Percentiles rank a stretch among this genome's conserved stretches.
Evolutionary conservation across 1,140 invertebrate species (phyloP).

Genomic region (Drepana arcuata): DNA sequence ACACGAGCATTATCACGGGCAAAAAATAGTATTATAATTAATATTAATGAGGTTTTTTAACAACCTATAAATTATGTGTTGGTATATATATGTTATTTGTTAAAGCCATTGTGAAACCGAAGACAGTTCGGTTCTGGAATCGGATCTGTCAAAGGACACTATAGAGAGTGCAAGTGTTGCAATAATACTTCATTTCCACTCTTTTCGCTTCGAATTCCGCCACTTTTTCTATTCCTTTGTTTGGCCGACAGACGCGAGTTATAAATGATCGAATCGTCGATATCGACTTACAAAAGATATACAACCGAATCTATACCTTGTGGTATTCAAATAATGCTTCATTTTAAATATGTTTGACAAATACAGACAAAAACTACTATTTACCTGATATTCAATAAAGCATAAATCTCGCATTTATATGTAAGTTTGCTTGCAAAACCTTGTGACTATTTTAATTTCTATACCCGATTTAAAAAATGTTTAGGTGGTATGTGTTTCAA

Average conservation of each 20-base stretch:
- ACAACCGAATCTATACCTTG: constrained; percentile 18
- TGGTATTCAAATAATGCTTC: not conserved
- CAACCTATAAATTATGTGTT: too few relatives aligned
- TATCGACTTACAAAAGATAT: constrained; percentile 41
- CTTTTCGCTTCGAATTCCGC: constrained; percentile 38
- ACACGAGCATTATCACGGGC: too few relatives aligned
- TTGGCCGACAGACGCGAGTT: constrained; percentile 54
- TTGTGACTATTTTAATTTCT: too few relatives aligned
- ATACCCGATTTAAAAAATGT: too few relatives aligned
- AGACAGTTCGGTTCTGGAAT: constrained; percentile 18
- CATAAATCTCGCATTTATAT: constrained; percentile 22
- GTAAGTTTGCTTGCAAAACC: constrained; percentile 24
- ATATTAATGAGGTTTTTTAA: too few relatives aligned
- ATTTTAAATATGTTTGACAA: too few relatives aligned
- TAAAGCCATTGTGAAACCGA: too few relatives aligned
- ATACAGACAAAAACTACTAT: constrained; percentile 22
- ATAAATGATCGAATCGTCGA: constrained; percentile 66
- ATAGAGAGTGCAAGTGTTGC: constrained; percentile 68
- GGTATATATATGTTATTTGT: too few relatives aligned
- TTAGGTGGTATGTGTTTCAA: too few relatives aligned
- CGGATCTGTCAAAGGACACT: constrained; percentile 16
- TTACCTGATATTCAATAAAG: constrained; percentile 46
- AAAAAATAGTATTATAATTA: too few relatives aligned
- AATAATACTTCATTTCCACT: constrained; percentile 61
- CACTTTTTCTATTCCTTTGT: constrained; percentile 52